phyloP scores from a whole-genome alignment of 2,113 vertebrate species.

The Entomyzon cyanotis region DNA sequence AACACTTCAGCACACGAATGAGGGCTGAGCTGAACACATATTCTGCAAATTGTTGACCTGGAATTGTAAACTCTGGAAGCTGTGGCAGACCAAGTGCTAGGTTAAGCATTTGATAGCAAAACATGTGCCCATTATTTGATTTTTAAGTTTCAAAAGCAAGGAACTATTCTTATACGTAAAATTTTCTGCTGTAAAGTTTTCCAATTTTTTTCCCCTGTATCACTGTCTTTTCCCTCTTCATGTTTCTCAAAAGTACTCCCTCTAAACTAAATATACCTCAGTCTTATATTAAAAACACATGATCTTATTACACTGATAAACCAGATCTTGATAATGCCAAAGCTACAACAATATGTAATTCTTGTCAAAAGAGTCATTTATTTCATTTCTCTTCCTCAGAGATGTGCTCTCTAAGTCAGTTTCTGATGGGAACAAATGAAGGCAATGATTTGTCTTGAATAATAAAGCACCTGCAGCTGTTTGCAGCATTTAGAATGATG shows the following conservation, averaged over 20 bases:
- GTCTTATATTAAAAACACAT: background rate
- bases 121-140: accelerated
- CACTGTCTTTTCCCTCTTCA: background rate
- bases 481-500: conserved; percentile 20
- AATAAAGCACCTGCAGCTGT: conserved; percentile 67
- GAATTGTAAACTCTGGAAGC: background rate
- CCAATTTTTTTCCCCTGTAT: accelerated
- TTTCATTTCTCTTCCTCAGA: conserved; percentile 44
- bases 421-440: conserved; percentile 57
- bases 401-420: background rate
- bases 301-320: conserved; percentile 6
- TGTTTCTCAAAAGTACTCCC: background rate
- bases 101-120: background rate
- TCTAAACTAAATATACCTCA: background rate
- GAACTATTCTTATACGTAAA: background rate
- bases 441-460: conserved; percentile 49
- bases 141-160: background rate
- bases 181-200: background rate
- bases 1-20: background rate
- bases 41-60: background rate
- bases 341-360: conserved; percentile 22
- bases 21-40: background rate
- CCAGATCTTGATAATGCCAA: conserved; percentile 3
- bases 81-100: background rate
- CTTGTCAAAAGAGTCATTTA: conserved; percentile 29